These are phyloP conservation scores for Temnothorax rugatulus DNA, from an alignment of 2,888 invertebrate genomes.

Conservation along the genomic window DNA sequence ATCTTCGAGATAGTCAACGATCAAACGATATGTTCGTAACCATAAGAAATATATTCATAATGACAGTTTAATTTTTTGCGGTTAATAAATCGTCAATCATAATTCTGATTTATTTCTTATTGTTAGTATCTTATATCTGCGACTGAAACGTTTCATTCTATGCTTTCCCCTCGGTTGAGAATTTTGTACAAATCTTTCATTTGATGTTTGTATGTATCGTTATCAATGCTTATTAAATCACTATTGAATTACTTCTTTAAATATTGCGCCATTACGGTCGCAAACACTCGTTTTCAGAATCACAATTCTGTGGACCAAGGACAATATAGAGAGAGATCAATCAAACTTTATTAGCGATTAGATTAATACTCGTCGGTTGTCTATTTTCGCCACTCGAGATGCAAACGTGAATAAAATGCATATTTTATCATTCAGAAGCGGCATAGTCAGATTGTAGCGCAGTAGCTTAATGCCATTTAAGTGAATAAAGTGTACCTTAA, in stretches of 20 bases:
- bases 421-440: constrained; percentile 66
- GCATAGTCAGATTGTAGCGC: constrained; percentile 57
- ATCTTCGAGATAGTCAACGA: constrained; percentile 47
- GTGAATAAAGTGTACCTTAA: constrained; percentile 76
- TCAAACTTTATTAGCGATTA: constrained; percentile 55
- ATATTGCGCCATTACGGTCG: background rate
- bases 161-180: background rate
- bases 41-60: constrained; percentile 32
- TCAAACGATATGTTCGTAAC: constrained; percentile 41
- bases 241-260: background rate
- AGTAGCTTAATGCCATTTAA: constrained; percentile 74
- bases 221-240: constrained; percentile 3
- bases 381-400: constrained; percentile 59
- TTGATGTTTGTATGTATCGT: background rate
- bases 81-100: constrained; percentile 26
- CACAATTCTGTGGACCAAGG: constrained; percentile 76
- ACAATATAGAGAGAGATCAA: constrained; percentile 71
- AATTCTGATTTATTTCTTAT: constrained; percentile 34
- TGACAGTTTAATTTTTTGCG: background rate
- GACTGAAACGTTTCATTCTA: background rate
- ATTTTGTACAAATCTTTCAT: background rate
- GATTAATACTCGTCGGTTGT: constrained; percentile 45
- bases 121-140: background rate
- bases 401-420: constrained; percentile 60
- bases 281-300: constrained; percentile 42